Evolutionary conservation across 2,888 invertebrate genomes (phyloP), one percentile per base, ranked within the genome.

Genomic region (Helleia helle): DNA sequence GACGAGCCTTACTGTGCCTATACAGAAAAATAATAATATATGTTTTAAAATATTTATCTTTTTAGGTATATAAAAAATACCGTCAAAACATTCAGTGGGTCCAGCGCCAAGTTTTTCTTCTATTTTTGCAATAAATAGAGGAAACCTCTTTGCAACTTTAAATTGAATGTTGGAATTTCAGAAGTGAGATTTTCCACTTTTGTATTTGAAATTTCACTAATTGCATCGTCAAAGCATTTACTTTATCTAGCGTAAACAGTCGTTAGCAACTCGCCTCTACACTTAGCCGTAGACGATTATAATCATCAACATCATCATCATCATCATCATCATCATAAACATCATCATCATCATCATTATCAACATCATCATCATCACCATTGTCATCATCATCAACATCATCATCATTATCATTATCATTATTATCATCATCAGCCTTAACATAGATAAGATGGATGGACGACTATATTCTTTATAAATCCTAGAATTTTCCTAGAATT

Each of bases 191-290:
- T 31, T 31, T 31, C 15, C 11, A 31, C 31, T 18, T 18, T 31
- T 7, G 31, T 31, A 18, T 18, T 31, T 31, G 31, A 31, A 31
- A 31, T 17, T 18, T 18, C 31, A 6, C 18, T 18, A 31, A 31
- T 31, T 31, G 31, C 31, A 31, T 18, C 18, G 11, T 31, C 31
- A 31, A 18, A 18, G 31, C 31, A 27, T 27, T 31, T 18, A 18
- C 9, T 31, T 31, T 31, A 31, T n/a, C 31, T 11, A 31, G 17
- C 31, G 31, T 18, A 18, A 31, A 31, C 31, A 31, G 31, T 31
- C 31, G 18, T 17, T 31, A 18, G 14, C 9, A 15, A 15, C 18
- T 15, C 12, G 31, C 31, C 9, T 11, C 11, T 9, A 27, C 27
- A n/a, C n/a, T 9, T 11, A 27, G 12, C 6, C 3, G 12, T 27